Evolutionary conservation across 2,888 invertebrate genomes (phyloP), one percentile per base, ranked within the genome.

Genomic region (Cepaea hortensis): DNA sequence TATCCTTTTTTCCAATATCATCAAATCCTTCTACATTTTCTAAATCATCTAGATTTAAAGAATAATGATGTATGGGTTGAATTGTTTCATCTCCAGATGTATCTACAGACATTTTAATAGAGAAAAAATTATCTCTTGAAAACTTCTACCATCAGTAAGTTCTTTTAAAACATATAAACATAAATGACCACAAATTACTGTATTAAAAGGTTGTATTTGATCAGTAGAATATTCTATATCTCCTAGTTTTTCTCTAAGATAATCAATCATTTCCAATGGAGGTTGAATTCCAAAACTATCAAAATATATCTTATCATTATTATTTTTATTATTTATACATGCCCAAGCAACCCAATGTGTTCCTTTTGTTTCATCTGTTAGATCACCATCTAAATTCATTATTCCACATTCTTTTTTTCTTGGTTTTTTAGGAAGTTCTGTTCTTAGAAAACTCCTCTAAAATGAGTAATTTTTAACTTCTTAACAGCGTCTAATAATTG

Each of bases 391-490:
- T 79, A 61, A 79, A 62, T 79, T 79, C 15, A 79, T 9, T 62
- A 79, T 79, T 62, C 79, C 79, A 79, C 79, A 62, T 79, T 79
- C 79, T 62, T 79, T 79, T 7, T 79, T 79, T 62, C 79, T n/a
- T 11, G 23, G 62, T 79, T n/a, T 62, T 61, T 79, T 61, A 62
- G 79, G 79, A n/a, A 79, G 13, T 61, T 79, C 62, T 61, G n/a
- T 62, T 79, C 23, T 79, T 61, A 79, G 1, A 9, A 79, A 79
- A 79, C 79, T n/a, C 79, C 61, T 79, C 79, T 62, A 79, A 79
- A 79, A 62, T 55, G 20, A 61, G 61, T 23, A 13, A 79, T 79
- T 55, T 79, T 79, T 79, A 61, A 79, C 35, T 80, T 55, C 23
- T 65, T 65, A 80, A 65, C 80, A 80, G 80, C 62, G 62, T 80